Base-by-base conservation (phyloP, 2,113 vertebrate genomes). In the Scartelaos histophorus region DNA sequence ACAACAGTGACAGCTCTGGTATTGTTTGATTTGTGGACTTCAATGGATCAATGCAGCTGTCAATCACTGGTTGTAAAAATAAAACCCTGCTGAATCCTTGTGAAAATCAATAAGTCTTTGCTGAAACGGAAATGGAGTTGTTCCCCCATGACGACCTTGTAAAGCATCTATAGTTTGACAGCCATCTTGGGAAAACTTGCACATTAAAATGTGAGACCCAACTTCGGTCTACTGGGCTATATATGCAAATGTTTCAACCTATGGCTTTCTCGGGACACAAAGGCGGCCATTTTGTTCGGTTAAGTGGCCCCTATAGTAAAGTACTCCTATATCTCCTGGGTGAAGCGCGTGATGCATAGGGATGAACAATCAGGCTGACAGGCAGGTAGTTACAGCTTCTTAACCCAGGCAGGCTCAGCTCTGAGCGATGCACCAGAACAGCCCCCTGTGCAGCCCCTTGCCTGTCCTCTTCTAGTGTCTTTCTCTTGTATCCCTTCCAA, bases 351-450 rank as follows among this genome's bases (percentile, higher is more conserved):
- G 85, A 89, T 89, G 90, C 84, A 90, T 80, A 85, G 83, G 84
- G 87, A 91, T 88, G 88, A 90, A 90, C 88, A 90, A 91, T 89
- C 86, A 89, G 85, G 78, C 87, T 90, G 90, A 92, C 89, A 92
- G 87, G 86, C 90, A 92, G 91, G 88, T 89, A 93, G 86, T 93
- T 91, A 90, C 88, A 91, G 87, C 85, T 90, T 80, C 87, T 93
- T 93, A 93, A 93, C 93, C 91, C 83, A 71, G 12, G 80, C 85
- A 66, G 71, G 76, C 43, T 73, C 74, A 74, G 76, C 46, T 73
- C 72, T 86, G 89, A 90, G 69, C 87, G 88, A 92, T 89, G 88
- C 83, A 88, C 82, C 78, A 66, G 66, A 90, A 86, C 74, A 81
- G 83, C 77, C 58, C 70, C 75, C 69, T 68, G 69, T 60, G 11